Percentiles rank a stretch among this genome's conserved stretches.
These are phyloP conservation scores for Ptychoptera albimana DNA, from an alignment of 2,888 invertebrate species.

Conservation along the genomic window DNA sequence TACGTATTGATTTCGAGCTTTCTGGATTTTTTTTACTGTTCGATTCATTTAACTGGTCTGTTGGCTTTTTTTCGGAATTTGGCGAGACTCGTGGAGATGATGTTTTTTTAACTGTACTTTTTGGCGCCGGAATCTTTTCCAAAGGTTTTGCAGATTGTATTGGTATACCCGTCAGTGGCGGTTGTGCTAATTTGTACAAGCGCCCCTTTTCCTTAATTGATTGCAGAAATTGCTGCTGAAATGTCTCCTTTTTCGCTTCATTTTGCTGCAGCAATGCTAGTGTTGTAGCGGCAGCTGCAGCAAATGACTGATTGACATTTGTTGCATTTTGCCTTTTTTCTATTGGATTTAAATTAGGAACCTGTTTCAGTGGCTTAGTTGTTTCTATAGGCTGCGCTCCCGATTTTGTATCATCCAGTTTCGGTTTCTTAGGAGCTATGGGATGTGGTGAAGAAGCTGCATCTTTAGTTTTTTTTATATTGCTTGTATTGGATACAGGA, in stretches of 20 bases:
- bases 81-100: no score
- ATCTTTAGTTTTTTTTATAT: neutral
- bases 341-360: constrained; percentile 7
- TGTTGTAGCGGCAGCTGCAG: neutral
- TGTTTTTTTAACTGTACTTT: no score
- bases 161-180: neutral
- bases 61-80: no score
- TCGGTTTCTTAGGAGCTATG: neutral
- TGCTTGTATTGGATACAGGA: neutral
- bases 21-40: no score
- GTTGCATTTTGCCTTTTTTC: constrained; percentile 9
- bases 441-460: neutral
- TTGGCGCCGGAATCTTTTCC: no score
- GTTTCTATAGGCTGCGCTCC: neutral
- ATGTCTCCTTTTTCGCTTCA: neutral
- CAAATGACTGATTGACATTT: constrained; percentile 1
- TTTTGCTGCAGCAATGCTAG: constrained; percentile 3
- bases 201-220: neutral
- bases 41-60: no score
- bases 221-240: neutral
- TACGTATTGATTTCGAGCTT: no score
- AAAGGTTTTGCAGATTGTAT: neutral
- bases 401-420: neutral
- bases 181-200: neutral
- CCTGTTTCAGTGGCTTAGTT: neutral